Conservation (phyloP, 2,797 vertebrate genomes). For the Hypotaenidia okinawae region DNA sequence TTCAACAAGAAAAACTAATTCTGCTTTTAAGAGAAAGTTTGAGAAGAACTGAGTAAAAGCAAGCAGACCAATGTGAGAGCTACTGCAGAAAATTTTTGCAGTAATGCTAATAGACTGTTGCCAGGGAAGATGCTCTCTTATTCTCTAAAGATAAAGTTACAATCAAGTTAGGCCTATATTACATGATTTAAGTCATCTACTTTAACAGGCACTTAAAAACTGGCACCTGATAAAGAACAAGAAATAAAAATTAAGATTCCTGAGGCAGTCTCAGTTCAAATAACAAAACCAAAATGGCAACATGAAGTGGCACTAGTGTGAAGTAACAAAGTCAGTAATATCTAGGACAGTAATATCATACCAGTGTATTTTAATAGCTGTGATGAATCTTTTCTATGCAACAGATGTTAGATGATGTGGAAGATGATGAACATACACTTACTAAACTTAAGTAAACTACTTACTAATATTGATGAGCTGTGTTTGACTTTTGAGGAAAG, state of each 20-base stretch:
- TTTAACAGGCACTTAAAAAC: background rate
- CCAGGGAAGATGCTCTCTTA: background rate
- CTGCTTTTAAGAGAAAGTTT: background rate
- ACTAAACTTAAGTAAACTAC: constrained; percentile 39
- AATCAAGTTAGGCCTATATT: background rate
- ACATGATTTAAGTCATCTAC: background rate
- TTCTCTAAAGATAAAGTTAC: background rate
- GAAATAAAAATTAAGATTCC: background rate
- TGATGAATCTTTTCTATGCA: background rate
- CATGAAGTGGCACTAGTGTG: background rate
- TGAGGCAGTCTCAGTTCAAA: background rate
- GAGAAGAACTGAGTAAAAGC: background rate
- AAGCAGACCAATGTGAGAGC: background rate
- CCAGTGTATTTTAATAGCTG: background rate
- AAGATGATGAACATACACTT: background rate
- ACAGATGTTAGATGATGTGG: too few relatives aligned
- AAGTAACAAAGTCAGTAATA: background rate
- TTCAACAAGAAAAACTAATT: background rate
- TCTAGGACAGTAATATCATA: background rate
- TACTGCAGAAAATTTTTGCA: background rate
- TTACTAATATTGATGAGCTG: constrained; percentile 80
- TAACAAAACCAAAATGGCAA: background rate
- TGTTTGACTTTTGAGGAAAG: constrained; percentile 78
- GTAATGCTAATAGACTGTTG: background rate
- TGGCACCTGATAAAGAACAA: background rate